Conservation (phyloP, 2,888 invertebrate species). For the Eubasilissa splendida region DNA sequence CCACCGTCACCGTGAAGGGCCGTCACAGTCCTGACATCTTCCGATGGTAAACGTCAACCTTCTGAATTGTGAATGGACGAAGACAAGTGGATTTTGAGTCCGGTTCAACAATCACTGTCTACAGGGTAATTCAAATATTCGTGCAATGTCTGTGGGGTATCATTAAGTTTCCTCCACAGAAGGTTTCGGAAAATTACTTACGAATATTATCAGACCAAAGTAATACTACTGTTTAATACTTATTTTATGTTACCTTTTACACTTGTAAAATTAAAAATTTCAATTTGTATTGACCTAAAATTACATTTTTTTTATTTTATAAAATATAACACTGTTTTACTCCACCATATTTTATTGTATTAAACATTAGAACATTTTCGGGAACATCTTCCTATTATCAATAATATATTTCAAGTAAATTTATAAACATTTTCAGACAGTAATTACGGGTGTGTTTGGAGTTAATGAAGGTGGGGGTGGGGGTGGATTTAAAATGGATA, state of each 20-base stretch:
- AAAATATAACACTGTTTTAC: no score
- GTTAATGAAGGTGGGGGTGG: no score
- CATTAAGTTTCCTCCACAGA: background rate
- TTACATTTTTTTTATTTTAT: no score
- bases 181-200: no score
- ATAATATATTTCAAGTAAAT: no score
- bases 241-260: background rate
- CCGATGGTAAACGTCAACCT: constrained; percentile 50
- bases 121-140: constrained; percentile 5
- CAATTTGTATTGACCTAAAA: background rate
- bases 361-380: no score
- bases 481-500: no score
- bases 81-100: constrained; percentile 47
- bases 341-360: no score
- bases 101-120: constrained; percentile 9
- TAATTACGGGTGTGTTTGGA: no score
- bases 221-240: background rate
- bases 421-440: no score
- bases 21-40: constrained; percentile 37
- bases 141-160: background rate
- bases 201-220: no score
- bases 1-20: constrained; percentile 24
- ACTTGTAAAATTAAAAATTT: background rate
- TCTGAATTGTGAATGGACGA: constrained; percentile 46
- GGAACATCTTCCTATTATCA: no score